A percentile compares a stretch with the other conserved stretches of the same genome.
phyloP scores from a whole-genome alignment of 2,113 vertebrate genomes.

The Holacanthus passer region DNA sequence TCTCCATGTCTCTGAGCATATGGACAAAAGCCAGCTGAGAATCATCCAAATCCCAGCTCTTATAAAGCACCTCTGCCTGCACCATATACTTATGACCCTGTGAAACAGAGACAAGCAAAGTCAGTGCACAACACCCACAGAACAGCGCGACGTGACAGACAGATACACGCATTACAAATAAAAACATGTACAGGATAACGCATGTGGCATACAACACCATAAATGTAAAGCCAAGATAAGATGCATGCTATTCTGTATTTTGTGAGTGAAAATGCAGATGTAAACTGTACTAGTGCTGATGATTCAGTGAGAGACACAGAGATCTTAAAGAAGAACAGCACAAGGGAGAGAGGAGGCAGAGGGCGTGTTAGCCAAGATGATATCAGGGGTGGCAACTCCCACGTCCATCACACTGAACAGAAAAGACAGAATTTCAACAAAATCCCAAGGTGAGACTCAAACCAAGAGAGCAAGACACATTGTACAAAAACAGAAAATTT shows the following conservation, averaged over 20 bases:
- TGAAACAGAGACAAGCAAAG: slow-evolving; percentile 52
- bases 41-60: slow-evolving; percentile 90
- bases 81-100: slow-evolving; percentile 90
- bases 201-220: neutral
- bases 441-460: slow-evolving; percentile 24
- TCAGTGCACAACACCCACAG: slow-evolving; percentile 2
- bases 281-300: neutral
- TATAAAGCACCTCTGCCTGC: slow-evolving; percentile 87
- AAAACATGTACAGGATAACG: neutral
- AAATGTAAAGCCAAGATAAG: neutral
- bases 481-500: neutral
- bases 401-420: slow-evolving; percentile 43
- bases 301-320: slow-evolving; percentile 11
- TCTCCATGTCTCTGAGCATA: slow-evolving; percentile 86
- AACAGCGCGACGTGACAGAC: neutral
- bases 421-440: slow-evolving; percentile 35
- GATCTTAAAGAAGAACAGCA: slow-evolving; percentile 22
- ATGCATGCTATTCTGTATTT: neutral
- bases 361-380: slow-evolving; percentile 55
- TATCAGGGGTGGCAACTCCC: slow-evolving; percentile 49
- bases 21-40: slow-evolving; percentile 84
- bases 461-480: neutral
- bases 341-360: slow-evolving; percentile 47
- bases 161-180: neutral
- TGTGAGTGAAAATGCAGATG: slow-evolving; percentile 7